Base-by-base conservation (phyloP, 1,140 invertebrate species). In the Brachionus calyciflorus region DNA sequence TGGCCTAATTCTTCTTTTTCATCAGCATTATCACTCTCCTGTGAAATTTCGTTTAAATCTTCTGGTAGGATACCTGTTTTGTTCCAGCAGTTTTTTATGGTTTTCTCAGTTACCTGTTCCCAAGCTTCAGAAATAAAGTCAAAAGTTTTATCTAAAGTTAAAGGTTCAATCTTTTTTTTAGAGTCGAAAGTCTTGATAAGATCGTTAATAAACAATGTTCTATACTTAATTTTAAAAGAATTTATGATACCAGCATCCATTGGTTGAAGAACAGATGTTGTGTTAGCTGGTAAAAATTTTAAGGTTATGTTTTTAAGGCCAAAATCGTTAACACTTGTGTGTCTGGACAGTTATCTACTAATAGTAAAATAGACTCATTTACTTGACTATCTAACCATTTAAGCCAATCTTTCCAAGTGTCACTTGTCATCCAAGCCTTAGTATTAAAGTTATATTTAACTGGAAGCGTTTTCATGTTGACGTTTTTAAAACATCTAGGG, bases 231-330 rank as follows among this genome's bases (percentile, higher is more conserved):
- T 80, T 83, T 83, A 14, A 81, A 78, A 26, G 79, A 79, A 14
- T 78, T 80, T 78, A 87, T 87, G 53, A 85, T 82, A 14, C 82
- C 83, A 79, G 83, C 82, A 80, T 87, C 84, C 82, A 87, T 84
- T n/a, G 84, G 83, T 75, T 87, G 85, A n/a, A 85, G 73, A 48
- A 84, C 77, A 17, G 81, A 80, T 40, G 84, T 86, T 6, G 81
- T 82, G 78, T 87, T 87, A 28, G 83, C 79, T 75, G 85, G 85
- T 30, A 86, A 79, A 80, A 83, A 86, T 17, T 81, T 79, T 14
- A 83, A 68, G 81, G 82, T 82, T 14, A 87, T 79, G 78, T 85
- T 83, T 19, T 70, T 12, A 14, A 73, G 40, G 2, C 33, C 33
- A 37, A 37, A 37, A 51, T 81, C 73, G 33, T 33, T 28, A 10